Evolutionary conservation across 1,140 invertebrate species (phyloP).

Genomic region (Saccostrea echinata): DNA sequence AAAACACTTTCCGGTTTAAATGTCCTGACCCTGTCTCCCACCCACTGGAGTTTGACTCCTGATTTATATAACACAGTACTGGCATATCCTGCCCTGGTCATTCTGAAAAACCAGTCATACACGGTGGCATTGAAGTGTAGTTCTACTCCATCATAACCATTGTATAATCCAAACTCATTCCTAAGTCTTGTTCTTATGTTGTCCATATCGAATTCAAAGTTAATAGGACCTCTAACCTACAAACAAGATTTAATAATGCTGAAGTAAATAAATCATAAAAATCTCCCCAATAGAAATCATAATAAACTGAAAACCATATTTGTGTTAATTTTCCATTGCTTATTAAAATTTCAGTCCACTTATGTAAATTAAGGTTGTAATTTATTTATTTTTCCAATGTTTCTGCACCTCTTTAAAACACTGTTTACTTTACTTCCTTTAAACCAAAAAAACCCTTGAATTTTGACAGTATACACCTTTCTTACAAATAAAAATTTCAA

Average conservation of each 20-base stretch:
- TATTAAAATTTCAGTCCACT: background rate
- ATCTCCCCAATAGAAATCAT: background rate
- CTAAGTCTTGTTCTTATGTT: conserved; percentile 85
- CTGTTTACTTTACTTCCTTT: background rate
- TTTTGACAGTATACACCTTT: no score
- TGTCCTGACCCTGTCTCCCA: conserved; percentile 93
- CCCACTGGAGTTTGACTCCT: conserved; percentile 88
- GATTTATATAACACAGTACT: conserved; percentile 93
- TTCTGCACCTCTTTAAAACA: background rate
- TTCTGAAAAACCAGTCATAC: conserved; percentile 93
- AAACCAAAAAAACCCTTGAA: no score
- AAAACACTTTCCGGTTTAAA: conserved; percentile 97
- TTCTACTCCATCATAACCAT: conserved; percentile 87
- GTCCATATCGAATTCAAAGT: conserved; percentile 90
- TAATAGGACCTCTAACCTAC: conserved; percentile 92
- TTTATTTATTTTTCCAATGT: no score
- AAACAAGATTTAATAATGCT: conserved; percentile 61
- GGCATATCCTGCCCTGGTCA: conserved; percentile 90
- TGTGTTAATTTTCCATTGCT: background rate
- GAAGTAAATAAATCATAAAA: background rate
- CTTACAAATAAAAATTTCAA: background rate
- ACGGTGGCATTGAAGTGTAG: conserved; percentile 88
- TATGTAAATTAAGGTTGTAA: no score
- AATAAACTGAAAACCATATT: background rate
- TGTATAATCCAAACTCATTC: conserved; percentile 25